Percentiles rank a stretch among this genome's conserved stretches.
phyloP scores from a whole-genome alignment of 2,113 vertebrate species.

The Apaloderma vittatum region DNA sequence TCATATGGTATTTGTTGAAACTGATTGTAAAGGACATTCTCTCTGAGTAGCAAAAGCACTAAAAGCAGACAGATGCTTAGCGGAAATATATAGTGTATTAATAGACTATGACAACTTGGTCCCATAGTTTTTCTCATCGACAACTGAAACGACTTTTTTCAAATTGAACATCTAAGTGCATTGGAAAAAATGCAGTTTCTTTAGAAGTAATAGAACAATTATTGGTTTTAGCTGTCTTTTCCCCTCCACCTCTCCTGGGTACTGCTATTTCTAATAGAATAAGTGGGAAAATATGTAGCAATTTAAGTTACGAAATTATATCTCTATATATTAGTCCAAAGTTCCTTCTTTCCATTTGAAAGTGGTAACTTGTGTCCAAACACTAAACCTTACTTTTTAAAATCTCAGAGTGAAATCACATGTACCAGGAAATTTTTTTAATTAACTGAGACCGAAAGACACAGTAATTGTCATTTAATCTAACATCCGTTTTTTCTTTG shows the following conservation, averaged over 20 bases:
- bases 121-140: neutral
- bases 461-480: neutral
- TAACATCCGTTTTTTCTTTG: neutral
- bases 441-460: neutral
- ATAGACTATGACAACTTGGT: neutral
- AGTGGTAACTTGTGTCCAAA: neutral
- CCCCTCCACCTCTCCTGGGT: neutral
- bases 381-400: neutral
- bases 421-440: neutral
- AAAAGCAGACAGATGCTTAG: constrained; percentile 27
- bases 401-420: neutral
- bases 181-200: neutral
- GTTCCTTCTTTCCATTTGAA: neutral
- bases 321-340: neutral
- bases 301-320: neutral
- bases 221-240: neutral
- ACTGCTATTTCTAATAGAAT: constrained; percentile 6
- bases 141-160: neutral
- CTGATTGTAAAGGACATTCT: constrained; percentile 22
- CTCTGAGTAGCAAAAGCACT: neutral
- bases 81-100: neutral
- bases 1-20: constrained; percentile 26
- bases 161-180: neutral
- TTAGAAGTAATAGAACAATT: neutral
- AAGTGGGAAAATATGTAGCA: constrained; percentile 6